phyloP scores from a whole-genome alignment of 2,113 vertebrate species.

The Myotis lucifugus region DNA sequence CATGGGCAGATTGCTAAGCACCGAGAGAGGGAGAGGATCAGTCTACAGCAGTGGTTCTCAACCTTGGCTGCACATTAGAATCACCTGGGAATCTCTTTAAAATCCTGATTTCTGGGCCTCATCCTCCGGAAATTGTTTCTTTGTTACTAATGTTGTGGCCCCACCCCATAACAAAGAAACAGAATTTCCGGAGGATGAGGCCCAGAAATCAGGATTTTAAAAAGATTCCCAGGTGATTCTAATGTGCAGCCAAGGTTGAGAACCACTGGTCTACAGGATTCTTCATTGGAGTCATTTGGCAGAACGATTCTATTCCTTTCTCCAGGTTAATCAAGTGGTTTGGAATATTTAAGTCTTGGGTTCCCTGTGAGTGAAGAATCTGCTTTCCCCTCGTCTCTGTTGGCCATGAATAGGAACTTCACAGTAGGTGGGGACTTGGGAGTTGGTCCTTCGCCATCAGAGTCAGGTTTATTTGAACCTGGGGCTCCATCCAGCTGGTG shows the following conservation, averaged over 20 bases:
- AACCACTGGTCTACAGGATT: background rate
- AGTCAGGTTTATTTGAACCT: conserved; percentile 36
- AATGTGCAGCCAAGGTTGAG: too few species aligned
- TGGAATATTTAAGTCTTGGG: background rate
- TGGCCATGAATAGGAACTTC: background rate
- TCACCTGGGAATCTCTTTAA: too few species aligned
- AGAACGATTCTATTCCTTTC: background rate
- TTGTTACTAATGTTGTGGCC: too few species aligned
- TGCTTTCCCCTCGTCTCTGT: background rate
- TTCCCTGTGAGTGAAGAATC: background rate
- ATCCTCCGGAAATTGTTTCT: too few species aligned
- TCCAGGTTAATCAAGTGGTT: background rate
- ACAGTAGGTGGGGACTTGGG: background rate
- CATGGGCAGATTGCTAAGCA: background rate
- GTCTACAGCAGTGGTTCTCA: background rate
- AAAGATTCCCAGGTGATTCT: too few species aligned
- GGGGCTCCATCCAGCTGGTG: background rate
- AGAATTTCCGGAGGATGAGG: too few species aligned
- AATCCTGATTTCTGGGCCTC: too few species aligned
- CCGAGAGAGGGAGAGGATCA: background rate
- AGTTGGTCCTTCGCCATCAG: background rate
- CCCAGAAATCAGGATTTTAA: too few species aligned
- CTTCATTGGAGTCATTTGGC: background rate
- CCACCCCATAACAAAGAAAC: too few species aligned
- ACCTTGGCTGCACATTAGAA: too few species aligned